Evolutionary conservation across 1,140 invertebrate genomes (phyloP), one percentile per base, ranked within the genome.

Genomic region (Sitobion miscanthi): DNA sequence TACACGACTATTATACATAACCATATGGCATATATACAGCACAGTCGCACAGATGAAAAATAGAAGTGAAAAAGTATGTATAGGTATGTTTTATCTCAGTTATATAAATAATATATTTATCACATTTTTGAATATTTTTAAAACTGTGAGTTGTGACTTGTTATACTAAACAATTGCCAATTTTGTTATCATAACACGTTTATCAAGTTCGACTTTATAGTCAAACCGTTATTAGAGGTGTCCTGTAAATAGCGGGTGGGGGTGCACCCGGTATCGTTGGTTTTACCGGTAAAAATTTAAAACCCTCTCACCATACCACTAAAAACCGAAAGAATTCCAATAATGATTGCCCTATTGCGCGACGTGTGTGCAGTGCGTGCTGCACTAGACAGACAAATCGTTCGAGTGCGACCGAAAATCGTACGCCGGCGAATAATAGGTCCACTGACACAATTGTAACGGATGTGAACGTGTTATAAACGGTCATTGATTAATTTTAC

Each of bases 401-500:
- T 82, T 69, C 30, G 14, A 77, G 38, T 45, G 54, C 57, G 42
- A 91, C 57, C 57, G 20, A 77, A 91, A 91, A 62, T 90, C 89
- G 42, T 49, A 30, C 17, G 42, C 42, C 23, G 7, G n/a, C 62
- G n/a, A 77, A 69, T 85, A 85, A 85, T 85, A 92, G 25, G 77
- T 42, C 47, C 91, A 83, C 69, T 83, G 90, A 83, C 69, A 92
- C 90, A 92, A 52, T 52, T 83, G 35, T 91, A 91, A 91, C 54
- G 42, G 57, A 91, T 42, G 57, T 91, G 83, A 25, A 77, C 62
- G n/a, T n/a, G n/a, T 77, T 77, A 77, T 85, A 85, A 85, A 85
- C 83, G 83, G 38, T 45, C 23, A 85, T 45, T 85, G 45, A 49
- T 87, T 87, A 87, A 87, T 87, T 87, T 87, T 87, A 87, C 30